Evolutionary conservation across 2,113 vertebrate species (phyloP).

Genomic region (Chlorodrepanis virens): DNA sequence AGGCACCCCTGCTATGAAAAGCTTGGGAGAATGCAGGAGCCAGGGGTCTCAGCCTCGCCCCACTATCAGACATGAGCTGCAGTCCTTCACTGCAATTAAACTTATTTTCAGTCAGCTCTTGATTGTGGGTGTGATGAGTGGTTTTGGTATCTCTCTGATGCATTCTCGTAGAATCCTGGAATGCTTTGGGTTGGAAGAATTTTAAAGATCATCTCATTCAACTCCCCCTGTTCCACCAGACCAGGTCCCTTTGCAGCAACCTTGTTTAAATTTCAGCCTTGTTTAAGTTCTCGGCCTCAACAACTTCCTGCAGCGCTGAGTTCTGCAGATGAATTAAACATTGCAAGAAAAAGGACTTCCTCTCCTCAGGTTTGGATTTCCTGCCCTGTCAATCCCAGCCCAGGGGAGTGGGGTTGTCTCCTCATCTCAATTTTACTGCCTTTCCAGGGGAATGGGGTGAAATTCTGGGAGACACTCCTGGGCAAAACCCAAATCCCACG

Average conservation of each 20-base stretch:
- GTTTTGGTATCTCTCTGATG: rapidly evolving
- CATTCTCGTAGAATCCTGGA: neutral
- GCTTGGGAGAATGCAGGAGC: neutral
- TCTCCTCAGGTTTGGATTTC: neutral
- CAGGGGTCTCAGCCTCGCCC: neutral
- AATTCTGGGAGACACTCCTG: neutral
- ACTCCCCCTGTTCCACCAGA: neutral
- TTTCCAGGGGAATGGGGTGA: neutral
- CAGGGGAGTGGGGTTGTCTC: rapidly evolving
- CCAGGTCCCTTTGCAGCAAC: neutral
- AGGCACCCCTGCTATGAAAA: neutral
- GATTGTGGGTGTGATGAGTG: too few relatives aligned
- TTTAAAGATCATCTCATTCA: neutral
- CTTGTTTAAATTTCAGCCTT: neutral
- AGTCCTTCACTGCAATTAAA: neutral
- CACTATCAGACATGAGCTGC: rapidly evolving
- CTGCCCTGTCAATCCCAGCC: neutral
- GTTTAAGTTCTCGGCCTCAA: neutral
- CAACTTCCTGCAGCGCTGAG: neutral
- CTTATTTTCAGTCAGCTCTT: neutral
- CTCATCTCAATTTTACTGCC: rapidly evolving
- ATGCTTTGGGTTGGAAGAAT: neutral
- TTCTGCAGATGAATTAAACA: neutral
- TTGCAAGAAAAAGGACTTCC: neutral
- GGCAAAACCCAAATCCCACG: neutral